Conservation (phyloP, 2,797 vertebrate genomes). For the Oreochromis mossambicus region DNA sequence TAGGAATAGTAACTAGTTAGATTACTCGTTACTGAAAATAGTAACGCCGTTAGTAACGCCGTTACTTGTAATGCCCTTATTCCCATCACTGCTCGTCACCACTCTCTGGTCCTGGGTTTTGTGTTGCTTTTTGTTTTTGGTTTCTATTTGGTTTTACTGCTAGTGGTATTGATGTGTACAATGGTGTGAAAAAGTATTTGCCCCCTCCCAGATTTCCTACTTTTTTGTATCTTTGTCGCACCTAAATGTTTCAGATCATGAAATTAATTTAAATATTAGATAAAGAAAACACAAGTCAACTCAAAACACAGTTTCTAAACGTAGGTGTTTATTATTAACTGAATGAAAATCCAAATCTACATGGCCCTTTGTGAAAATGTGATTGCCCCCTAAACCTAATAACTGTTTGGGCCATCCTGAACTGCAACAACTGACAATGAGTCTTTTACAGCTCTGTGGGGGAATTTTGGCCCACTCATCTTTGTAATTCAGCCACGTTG, state of each 20-base stretch:
- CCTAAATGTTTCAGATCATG: background rate
- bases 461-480: too few relatives aligned
- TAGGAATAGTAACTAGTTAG: too few relatives aligned
- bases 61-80: too few relatives aligned
- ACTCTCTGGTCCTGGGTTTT: background rate
- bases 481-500: too few relatives aligned
- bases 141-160: background rate
- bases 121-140: background rate
- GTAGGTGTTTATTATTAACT: background rate
- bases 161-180: background rate
- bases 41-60: too few relatives aligned
- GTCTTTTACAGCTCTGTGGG: too few relatives aligned
- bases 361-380: background rate
- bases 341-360: background rate
- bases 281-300: background rate
- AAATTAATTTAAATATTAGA: background rate
- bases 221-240: background rate
- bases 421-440: too few relatives aligned
- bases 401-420: background rate
- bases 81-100: background rate
- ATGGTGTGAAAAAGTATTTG: background rate
- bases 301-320: background rate
- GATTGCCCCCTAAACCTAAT: background rate
- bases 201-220: background rate
- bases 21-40: too few relatives aligned